A percentile compares a stretch with the other conserved stretches of the same genome.
These are phyloP conservation scores for Lysandra coridon DNA, from an alignment of 2,888 invertebrate genomes.

Conservation along the genomic window DNA sequence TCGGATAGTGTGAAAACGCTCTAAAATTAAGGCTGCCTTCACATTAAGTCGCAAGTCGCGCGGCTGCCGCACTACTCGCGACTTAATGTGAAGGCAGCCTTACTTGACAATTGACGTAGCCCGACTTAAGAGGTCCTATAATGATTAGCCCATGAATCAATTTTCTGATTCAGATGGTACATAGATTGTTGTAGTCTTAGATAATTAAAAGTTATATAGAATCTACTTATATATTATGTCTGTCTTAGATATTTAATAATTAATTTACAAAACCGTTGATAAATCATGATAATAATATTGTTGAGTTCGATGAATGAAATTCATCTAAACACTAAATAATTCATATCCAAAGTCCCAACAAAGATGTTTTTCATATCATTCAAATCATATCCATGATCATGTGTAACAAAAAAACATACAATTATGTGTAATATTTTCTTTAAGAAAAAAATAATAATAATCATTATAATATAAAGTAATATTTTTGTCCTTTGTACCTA, in stretches of 20 bases:
- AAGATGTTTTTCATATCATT: neutral
- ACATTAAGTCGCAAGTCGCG: too few species aligned
- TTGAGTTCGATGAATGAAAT: neutral
- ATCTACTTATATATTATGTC: too few species aligned
- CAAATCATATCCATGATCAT: neutral
- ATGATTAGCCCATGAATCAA: too few species aligned
- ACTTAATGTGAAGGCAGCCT: too few species aligned
- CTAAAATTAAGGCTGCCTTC: too few species aligned
- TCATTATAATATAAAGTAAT: neutral
- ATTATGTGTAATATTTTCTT: neutral
- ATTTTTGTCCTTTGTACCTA: slow-evolving; percentile 4
- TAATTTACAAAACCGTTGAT: neutral
- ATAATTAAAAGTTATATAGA: too few species aligned
- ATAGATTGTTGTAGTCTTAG: too few species aligned
- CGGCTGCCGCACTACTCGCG: too few species aligned
- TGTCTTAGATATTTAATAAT: neutral
- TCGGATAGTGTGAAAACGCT: too few species aligned
- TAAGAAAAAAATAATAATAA: neutral
- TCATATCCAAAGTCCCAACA: neutral
- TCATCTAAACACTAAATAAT: neutral
- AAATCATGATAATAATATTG: neutral
- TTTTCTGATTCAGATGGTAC: too few species aligned
- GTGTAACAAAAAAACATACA: neutral
- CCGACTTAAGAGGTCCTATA: too few species aligned
- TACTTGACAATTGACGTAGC: too few species aligned